Evolutionary conservation across 1,140 invertebrate genomes (phyloP).

Genomic region (Aethina tumida): DNA sequence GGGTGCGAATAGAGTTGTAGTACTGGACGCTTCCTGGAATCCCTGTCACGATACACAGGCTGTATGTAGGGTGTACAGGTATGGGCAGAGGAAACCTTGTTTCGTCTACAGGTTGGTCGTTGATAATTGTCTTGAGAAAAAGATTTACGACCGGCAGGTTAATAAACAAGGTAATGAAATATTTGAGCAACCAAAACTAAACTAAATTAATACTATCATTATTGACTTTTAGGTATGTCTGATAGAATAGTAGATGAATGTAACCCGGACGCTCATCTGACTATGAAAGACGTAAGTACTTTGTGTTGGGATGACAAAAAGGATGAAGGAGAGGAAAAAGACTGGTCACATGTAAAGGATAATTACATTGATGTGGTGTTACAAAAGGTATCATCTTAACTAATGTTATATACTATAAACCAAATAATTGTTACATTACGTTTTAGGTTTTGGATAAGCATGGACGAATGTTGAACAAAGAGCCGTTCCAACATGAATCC

Average conservation of each 20-base stretch:
- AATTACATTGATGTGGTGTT: conserved; percentile 75
- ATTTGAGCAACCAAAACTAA: not conserved
- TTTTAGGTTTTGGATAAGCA: conserved; percentile 50
- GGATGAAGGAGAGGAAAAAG: conserved; percentile 62
- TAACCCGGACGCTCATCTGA: conserved; percentile 92
- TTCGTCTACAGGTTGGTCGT: conserved; percentile 95
- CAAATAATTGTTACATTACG: too few species aligned
- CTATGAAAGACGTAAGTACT: conserved; percentile 88
- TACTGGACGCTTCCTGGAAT: conserved; percentile 99
- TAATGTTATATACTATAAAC: too few species aligned
- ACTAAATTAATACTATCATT: not conserved
- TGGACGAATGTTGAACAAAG: conserved; percentile 65
- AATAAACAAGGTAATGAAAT: conserved; percentile 72
- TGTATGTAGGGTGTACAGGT: conserved; percentile 94
- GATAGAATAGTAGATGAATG: conserved; percentile 97
- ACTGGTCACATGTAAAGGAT: conserved; percentile 57
- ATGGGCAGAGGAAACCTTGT: conserved; percentile 89
- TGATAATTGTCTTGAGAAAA: conserved; percentile 93
- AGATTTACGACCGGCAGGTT: conserved; percentile 96
- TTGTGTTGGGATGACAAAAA: conserved; percentile 83
- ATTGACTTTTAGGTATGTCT: conserved; percentile 54
- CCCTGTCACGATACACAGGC: conserved; percentile 99
- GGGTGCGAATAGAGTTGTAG: conserved; percentile 93
- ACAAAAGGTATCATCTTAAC: too few species aligned
- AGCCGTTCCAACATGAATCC: conserved; percentile 96